phyloP scores from a whole-genome alignment of 1,140 invertebrate genomes.

The Anadara kagoshimensis region DNA sequence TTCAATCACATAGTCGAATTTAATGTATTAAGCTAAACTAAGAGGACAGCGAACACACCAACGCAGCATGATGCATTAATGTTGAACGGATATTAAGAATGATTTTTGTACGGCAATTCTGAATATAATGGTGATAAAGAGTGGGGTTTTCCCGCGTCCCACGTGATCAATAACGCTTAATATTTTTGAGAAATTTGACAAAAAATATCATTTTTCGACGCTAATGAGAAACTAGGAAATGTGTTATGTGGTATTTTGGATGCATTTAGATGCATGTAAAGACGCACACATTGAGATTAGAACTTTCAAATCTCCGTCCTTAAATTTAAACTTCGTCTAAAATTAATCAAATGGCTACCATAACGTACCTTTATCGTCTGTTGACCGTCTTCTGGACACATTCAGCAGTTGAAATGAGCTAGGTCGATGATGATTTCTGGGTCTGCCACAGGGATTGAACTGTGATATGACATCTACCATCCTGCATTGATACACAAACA shows the following conservation, averaged over 20 bases:
- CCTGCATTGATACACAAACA: slow-evolving; percentile 19
- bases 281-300: too few species aligned
- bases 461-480: slow-evolving; percentile 56
- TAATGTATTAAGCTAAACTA: background rate
- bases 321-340: background rate
- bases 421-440: slow-evolving; percentile 48
- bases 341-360: background rate
- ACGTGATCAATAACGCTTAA: too few species aligned
- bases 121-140: background rate
- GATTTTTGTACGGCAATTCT: background rate
- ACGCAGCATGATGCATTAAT: background rate
- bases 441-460: slow-evolving; percentile 44
- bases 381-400: slow-evolving; percentile 12
- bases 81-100: background rate
- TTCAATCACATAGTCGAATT: background rate
- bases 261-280: background rate
- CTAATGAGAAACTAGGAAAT: background rate
- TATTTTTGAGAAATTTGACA: too few species aligned
- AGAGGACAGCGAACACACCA: background rate
- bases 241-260: background rate
- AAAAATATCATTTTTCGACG: background rate
- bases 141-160: too few species aligned
- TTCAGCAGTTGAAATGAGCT: slow-evolving; percentile 19
- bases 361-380: slow-evolving; percentile 40
- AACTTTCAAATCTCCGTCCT: background rate